Percentiles rank a stretch among this genome's conserved stretches.
phyloP scores from a whole-genome alignment of 2,797 vertebrate genomes.

The Hirundo rustica region DNA sequence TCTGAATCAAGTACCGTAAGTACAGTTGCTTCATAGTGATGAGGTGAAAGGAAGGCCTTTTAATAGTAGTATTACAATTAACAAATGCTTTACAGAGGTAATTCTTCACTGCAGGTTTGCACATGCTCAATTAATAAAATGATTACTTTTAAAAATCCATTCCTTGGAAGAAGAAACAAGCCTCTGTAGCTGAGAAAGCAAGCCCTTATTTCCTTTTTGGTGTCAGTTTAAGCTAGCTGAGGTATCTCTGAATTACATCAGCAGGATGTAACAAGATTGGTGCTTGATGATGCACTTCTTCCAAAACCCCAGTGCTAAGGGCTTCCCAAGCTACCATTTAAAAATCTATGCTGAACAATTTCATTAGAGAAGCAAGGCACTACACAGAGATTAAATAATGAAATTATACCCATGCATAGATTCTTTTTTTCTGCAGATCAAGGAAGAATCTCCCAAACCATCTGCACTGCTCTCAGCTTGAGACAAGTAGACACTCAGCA shows the following conservation, averaged over 20 bases:
- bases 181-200: fast-evolving
- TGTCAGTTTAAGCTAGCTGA: background rate
- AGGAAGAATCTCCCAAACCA: background rate
- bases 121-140: background rate
- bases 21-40: background rate
- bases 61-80: background rate
- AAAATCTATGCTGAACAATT: background rate
- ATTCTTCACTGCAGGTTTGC: background rate
- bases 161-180: background rate
- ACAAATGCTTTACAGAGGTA: background rate
- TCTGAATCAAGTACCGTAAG: background rate
- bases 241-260: background rate
- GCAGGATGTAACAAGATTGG: background rate
- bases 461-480: background rate
- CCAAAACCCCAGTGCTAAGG: background rate
- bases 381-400: background rate
- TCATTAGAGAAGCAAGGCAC: background rate
- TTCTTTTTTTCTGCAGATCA: background rate
- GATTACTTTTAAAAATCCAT: background rate
- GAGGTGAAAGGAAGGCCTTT: background rate
- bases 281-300: background rate
- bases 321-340: background rate
- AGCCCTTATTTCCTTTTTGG: background rate
- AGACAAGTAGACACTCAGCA: background rate
- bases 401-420: background rate